Conservation (phyloP, 2,113 vertebrate genomes). For the Asarcornis scutulata region DNA sequence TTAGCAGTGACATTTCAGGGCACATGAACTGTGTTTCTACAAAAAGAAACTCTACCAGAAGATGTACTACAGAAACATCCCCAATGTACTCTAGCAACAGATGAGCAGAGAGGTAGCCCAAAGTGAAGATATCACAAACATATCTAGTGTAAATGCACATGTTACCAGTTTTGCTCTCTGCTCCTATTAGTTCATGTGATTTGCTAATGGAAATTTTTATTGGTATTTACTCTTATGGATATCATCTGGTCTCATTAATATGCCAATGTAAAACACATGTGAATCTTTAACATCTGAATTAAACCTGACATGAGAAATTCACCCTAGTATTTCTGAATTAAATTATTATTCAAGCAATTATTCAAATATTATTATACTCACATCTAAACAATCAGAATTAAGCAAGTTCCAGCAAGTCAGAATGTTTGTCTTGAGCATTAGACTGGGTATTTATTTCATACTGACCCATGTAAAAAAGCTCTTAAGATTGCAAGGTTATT, state of each 20-base stretch:
- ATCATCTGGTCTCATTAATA: background rate
- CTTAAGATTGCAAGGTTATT: background rate
- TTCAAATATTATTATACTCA: no score
- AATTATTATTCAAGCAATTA: background rate
- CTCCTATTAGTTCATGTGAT: background rate
- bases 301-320: background rate
- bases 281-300: background rate
- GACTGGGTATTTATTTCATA: background rate
- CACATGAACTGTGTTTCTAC: background rate
- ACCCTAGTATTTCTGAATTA: background rate
- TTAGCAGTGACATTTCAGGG: background rate
- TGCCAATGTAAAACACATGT: background rate
- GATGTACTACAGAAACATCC: background rate
- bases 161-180: background rate
- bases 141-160: background rate
- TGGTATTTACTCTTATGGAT: background rate
- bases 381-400: no score
- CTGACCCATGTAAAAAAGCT: background rate
- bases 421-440: background rate
- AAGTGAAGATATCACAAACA: background rate
- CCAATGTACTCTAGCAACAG: background rate
- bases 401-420: no score
- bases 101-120: fast-evolving
- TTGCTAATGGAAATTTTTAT: background rate
- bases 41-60: background rate